Base-by-base conservation (phyloP, 2,888 invertebrate genomes). In the Orthosia gracilis region DNA sequence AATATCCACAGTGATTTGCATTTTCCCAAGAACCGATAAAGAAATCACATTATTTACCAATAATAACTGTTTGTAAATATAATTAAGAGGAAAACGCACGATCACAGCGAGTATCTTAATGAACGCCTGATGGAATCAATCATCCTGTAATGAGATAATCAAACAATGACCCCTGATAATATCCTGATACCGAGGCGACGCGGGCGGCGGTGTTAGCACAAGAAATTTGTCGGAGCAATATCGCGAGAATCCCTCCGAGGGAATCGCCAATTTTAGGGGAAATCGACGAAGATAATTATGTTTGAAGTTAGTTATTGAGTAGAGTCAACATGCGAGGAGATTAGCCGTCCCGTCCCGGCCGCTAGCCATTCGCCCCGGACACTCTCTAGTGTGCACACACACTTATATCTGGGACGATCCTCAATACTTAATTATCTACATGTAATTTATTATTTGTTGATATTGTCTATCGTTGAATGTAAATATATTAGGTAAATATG, bases 231-330 rank as follows among this genome's bases (percentile, higher is more conserved):
- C 91, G 91, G 85, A 89, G 90, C 94, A 93, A 94, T 95, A 94
- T 94, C 89, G 92, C 89, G 92, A 91, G 90, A 91, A 90, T 92
- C 92, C 93, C 94, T 92, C 90, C 80, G 93, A 92, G 94, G 93
- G 95, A 91, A 92, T 92, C 94, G 92, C 92, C 95, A 95, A 94
- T 94, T 95, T 95, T 93, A 91, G 95, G 94, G 95, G 93, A 95
- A 95, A 95, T 95, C 94, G 94, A 94, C 92, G 92, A 92, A 93
- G 94, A 96, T 96, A 96, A 96, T 96, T 96, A 96, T 96, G 95
- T 96, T 96, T 96, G 96, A 94, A 95, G 96, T 95, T 94, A 95
- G 95, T 95, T 95, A 96, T 96, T 94, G 93, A 92, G 91, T 85
- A 93, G 94, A 94, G 95, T 95, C 94, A 96, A 96, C 94, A 96